phyloP scores from a whole-genome alignment of 2,888 invertebrate genomes.

The Cheilosia pagana region DNA sequence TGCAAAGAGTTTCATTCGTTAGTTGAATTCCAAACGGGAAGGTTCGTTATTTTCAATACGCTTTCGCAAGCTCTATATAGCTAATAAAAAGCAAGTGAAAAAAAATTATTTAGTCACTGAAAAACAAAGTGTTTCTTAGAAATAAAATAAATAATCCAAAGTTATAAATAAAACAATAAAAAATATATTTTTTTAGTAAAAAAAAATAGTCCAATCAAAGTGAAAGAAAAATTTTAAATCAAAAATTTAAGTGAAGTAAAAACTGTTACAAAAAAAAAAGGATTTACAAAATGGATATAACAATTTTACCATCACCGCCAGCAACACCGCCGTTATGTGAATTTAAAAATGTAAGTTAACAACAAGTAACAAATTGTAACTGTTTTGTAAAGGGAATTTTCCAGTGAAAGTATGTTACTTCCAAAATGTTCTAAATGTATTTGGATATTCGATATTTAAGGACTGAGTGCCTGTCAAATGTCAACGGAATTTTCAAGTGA shows the following conservation, averaged over 20 bases:
- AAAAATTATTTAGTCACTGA: constrained; percentile 18
- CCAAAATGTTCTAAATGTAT: not conserved
- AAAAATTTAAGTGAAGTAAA: constrained; percentile 53
- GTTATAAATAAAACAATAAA: constrained; percentile 12
- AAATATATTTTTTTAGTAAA: constrained; percentile 14
- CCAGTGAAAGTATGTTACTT: constrained; percentile 34
- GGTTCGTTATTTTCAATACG: constrained; percentile 77
- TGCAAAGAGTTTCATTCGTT: constrained; percentile 82
- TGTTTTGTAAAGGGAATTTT: constrained; percentile 53
- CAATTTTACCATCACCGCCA: constrained; percentile 87
- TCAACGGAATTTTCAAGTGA: constrained; percentile 1
- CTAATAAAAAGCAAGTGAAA: constrained; percentile 36
- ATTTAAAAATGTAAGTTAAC: constrained; percentile 82
- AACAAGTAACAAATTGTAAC: not conserved
- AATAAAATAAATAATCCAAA: constrained; percentile 10
- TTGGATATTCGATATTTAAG: not conserved
- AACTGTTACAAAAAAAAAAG: constrained; percentile 40
- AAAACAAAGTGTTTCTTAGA: constrained; percentile 29
- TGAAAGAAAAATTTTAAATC: constrained; percentile 31
- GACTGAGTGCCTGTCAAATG: not conserved
- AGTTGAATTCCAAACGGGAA: constrained; percentile 82
- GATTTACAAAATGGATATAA: constrained; percentile 80
- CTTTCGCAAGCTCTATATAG: constrained; percentile 24
- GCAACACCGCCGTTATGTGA: constrained; percentile 88
- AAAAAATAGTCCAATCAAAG: constrained; percentile 62